Base-by-base conservation (phyloP, 1,140 invertebrate genomes). In the Asbolus verrucosus region DNA sequence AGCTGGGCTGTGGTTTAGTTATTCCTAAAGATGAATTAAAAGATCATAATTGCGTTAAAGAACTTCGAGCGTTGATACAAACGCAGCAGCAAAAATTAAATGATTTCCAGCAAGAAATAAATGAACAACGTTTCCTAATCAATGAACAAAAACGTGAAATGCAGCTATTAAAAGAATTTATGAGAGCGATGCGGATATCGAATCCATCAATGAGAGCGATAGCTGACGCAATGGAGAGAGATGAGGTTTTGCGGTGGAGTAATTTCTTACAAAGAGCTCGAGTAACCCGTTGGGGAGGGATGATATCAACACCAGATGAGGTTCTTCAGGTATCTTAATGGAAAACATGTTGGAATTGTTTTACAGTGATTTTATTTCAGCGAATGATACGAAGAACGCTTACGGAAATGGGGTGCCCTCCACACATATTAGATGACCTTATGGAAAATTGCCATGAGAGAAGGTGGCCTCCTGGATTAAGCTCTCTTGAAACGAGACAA, bases 391-490 rank as follows among this genome's bases (percentile, higher is more conserved):
- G 96, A 78, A 85, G 94, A 78, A 92, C 95, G 15, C 83, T 98
- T 61, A 93, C 92, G 19, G 95, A 98, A 81, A 95, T 92, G 46
- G 93, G 94, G 15, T 97, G 95, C 83, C 96, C 96, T 1, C 87
- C 91, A 36, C 93, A 96, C 77, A 94, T 98, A 19, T 90, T 97
- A 43, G 93, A 96, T 78, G 94, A 97, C 76, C 84, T 98, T 0
- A 98, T 98, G 94, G 94, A 97, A 79, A 97, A 98, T 84, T 96
- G 96, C 71, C 96, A 98, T 80, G 96, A 98, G 82, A 83, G 95
- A 70, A 87, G 93, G 70, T 98, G 96, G 96, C 96, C 96, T 0
- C 89, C 91, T 3, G 96, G 96, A 8, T 85, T 98, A 0, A 94
- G 90, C 73, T 97, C 95, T 0, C 83, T 98, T 31, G 96, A 98